These are phyloP conservation scores for Conchocele bisecta DNA, from an alignment of 2,888 invertebrate genomes.

Conservation along the genomic window DNA sequence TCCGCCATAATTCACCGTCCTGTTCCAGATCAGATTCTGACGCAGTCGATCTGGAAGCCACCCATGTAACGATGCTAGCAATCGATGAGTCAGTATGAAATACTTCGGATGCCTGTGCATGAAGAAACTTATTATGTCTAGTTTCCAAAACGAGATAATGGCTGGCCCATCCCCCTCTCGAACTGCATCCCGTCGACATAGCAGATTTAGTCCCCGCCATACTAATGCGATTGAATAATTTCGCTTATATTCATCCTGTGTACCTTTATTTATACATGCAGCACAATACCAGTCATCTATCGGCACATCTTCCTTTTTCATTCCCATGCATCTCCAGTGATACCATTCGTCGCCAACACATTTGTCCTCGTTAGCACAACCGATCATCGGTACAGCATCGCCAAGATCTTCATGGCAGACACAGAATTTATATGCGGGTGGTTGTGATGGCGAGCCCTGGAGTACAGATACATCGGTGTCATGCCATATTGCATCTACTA, in stretches of 20 bases:
- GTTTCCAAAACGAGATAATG: conserved; percentile 33
- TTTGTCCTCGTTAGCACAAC: conserved; percentile 24
- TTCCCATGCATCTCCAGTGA: conserved; percentile 37
- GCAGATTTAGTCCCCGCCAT: conserved; percentile 51
- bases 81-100: conserved; percentile 33
- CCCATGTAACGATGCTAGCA: background rate
- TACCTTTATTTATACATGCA: background rate
- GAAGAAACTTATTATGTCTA: conserved; percentile 24
- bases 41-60: background rate
- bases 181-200: conserved; percentile 32
- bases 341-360: conserved; percentile 49
- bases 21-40: conserved; percentile 9
- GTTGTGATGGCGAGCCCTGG: too few species aligned
- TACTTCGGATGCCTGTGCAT: conserved; percentile 24
- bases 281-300: conserved; percentile 41
- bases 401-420: conserved; percentile 36
- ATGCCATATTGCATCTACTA: too few species aligned
- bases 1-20: conserved; percentile 39
- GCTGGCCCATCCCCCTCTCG: conserved; percentile 39
- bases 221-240: conserved; percentile 35
- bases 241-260: conserved; percentile 7
- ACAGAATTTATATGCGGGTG: conserved; percentile 41
- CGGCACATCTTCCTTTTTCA: conserved; percentile 20
- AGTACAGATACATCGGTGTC: too few species aligned
- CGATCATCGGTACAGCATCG: conserved; percentile 42